Base-by-base conservation (phyloP, 2,113 vertebrate species). In the Gavia stellata region DNA sequence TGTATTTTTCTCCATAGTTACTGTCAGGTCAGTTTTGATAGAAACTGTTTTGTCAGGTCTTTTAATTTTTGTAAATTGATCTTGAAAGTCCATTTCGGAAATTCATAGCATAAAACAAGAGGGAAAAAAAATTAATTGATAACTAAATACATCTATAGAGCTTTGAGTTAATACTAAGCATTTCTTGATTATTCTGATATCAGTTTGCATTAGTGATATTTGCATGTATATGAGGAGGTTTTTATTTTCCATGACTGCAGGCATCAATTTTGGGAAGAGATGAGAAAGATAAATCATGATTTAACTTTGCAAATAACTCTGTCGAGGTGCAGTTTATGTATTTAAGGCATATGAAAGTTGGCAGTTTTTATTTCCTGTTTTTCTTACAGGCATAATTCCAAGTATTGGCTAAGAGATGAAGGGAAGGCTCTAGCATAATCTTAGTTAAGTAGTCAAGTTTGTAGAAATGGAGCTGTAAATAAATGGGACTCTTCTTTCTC, bases 401-500 rank as follows among this genome's bases (percentile, higher is more conserved):
- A 71, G 28, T 78, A 75, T 58, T 96, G 80, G 65, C 61, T 91
- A 62, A 91, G 49, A 87, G 61, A 36, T 6, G 12, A 86, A 86
- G 81, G 63, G 53, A 62, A 86, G 33, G 28, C 59, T 92, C 17
- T 84, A 87, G 82, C 29, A 31, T 88, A 53, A 58, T 40, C 63
- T 49, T 91, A 89, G 58, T 92, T 40, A 80, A 94, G 14, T 86
- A 88, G 25, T 86, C 29, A 20, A 63, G 52, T 31, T 92, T 70
- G 34, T 80, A 19, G 68, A 84, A 86, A 42, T 11, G 29, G 77
- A 91, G n/a, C 73, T 87, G 56, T 55, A 34, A 88, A 83, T 96
- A 92, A 97, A 91, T 61, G 52, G 33, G 12, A 47, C 31, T 86
- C 63, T 88, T 91, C 38, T 91, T 85, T 96, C 90, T 94, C 86